Base-by-base conservation (phyloP, 2,113 vertebrate species). In the Xenopus laevis region DNA sequence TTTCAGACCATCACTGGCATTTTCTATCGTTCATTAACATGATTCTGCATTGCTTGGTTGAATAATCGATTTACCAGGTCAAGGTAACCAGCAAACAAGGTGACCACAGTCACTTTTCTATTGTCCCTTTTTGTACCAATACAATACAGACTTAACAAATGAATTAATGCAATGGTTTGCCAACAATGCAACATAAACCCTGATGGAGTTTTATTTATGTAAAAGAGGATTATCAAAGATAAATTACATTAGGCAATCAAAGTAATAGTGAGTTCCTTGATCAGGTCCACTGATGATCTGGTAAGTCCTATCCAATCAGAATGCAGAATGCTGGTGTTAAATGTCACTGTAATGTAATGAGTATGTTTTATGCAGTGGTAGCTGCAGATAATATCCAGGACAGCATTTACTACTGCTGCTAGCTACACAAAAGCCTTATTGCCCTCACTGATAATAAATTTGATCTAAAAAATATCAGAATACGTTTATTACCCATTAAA, bases 11-110 rank as follows among this genome's bases (percentile, higher is more conserved):
- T 77, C 74, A 77, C 74, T 57, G 74, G 59, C 64, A 64, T 70
- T 57, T 57, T 76, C 50, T 40, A 64, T 17, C 13, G 64, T 64
- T 59, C 67, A 67, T 84, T 98, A 96, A 97, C 93, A 89, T 83
- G 85, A 91, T 92, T 95, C 96, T 96, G 94, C 97, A 98, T 98
- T 94, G 73, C 47, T 77, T 84, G 95, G 88, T 80, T 95, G 94
- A 93, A 94, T 93, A 90, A 80, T 30, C 50, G 60, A n/a, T 44
- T 68, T 70, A 57, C 74, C 67, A 64, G 66, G 53, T 62, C 46
- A 44, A 68, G n/a, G 33, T 40, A 40, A 40, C 33, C 33, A 27
- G 23, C 23, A 6, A 40, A 9, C 33, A 40, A 40, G 33, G 33
- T 40, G 33, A 40, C 33, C 23, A 27, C 6, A 40, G 8, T 40